Evolutionary conservation across 1,140 invertebrate species (phyloP).

Genomic region (Bombus superbus): DNA sequence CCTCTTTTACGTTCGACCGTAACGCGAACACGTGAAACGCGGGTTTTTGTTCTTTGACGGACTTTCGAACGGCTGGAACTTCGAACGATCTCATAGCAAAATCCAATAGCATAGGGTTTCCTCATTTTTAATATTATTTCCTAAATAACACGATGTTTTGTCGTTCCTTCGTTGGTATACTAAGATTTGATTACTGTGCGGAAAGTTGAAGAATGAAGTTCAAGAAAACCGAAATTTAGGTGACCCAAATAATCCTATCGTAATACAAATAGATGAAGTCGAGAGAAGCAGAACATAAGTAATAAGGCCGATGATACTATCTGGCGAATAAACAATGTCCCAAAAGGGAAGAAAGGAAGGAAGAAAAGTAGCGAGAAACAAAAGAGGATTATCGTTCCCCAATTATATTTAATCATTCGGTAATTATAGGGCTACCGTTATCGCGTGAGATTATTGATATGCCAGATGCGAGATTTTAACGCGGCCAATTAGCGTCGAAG

Average conservation of each 20-base stretch:
- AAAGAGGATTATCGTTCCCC: constrained; percentile 44
- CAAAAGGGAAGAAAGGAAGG: background rate
- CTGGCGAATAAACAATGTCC: background rate
- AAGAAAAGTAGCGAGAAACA: background rate
- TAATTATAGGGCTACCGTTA: constrained; percentile 53
- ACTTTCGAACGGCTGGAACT: no score
- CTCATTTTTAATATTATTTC: no score
- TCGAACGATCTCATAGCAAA: no score
- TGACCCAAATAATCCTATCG: no score
- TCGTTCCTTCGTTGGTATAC: no score
- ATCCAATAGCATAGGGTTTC: no score
- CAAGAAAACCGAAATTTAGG: no score
- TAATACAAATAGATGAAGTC: no score
- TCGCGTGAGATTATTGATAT: constrained; percentile 51
- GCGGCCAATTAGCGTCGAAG: constrained; percentile 43
- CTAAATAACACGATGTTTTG: no score
- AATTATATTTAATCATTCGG: constrained; percentile 59
- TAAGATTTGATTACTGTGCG: no score
- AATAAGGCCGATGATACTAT: constrained; percentile 1
- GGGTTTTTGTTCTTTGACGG: background rate
- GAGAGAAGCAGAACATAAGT: background rate
- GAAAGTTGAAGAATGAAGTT: no score
- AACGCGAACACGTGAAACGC: background rate
- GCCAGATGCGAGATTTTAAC: constrained; percentile 49
- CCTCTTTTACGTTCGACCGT: background rate